Conservation (phyloP, 2,113 vertebrate genomes). For the Xenopus borealis region DNA sequence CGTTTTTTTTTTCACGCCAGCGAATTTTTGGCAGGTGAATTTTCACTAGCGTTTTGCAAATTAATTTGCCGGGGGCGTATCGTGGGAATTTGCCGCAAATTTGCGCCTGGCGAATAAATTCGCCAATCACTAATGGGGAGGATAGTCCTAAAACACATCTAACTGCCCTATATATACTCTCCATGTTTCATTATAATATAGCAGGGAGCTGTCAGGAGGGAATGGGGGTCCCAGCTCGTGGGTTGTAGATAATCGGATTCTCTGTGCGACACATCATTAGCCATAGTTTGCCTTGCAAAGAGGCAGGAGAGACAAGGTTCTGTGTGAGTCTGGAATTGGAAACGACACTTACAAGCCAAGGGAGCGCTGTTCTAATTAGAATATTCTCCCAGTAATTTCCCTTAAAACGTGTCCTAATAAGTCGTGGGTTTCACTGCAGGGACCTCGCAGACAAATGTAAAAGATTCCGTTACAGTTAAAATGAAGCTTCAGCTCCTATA, state of each 20-base stretch:
- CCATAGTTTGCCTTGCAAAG: slow-evolving; percentile 1
- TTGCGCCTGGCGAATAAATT: too few relatives aligned
- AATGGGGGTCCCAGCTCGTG: not conserved
- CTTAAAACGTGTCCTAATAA: slow-evolving; percentile 1
- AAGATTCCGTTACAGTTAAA: too few relatives aligned
- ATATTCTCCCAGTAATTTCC: slow-evolving; percentile 1
- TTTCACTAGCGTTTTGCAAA: too few relatives aligned
- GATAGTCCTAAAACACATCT: too few relatives aligned
- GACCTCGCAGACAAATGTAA: not conserved
- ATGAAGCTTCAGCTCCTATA: too few relatives aligned
- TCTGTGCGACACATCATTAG: slow-evolving; percentile 27
- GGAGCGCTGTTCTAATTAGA: slow-evolving; percentile 10
- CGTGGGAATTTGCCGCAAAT: too few relatives aligned
- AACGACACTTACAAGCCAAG: slow-evolving; percentile 6
- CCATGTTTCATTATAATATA: not conserved
- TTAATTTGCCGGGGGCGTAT: too few relatives aligned
- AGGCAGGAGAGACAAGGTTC: not conserved
- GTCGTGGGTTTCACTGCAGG: not conserved
- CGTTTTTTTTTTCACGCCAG: too few relatives aligned
- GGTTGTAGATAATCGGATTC: too few relatives aligned
- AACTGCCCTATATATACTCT: too few relatives aligned
- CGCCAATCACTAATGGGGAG: too few relatives aligned
- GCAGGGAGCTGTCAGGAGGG: slow-evolving; percentile 2
- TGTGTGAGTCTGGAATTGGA: not conserved
- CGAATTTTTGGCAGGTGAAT: too few relatives aligned